Evolutionary conservation across 2,888 invertebrate genomes (phyloP).

Genomic region (Lasioglossum malachurum): DNA sequence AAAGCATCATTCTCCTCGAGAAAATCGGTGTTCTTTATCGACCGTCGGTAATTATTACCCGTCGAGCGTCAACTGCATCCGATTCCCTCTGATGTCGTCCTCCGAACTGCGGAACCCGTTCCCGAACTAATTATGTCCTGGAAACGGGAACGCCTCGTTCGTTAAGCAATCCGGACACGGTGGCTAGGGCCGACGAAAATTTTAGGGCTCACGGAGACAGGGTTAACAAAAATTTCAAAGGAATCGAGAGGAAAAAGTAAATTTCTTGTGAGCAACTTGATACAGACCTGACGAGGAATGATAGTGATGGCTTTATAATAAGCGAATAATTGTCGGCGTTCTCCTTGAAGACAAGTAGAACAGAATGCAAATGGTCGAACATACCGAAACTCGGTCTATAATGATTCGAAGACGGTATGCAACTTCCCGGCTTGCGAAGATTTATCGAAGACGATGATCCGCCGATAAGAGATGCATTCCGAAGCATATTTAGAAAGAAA

Average conservation of each 20-base stretch:
- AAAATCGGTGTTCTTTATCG: slow-evolving; percentile 63
- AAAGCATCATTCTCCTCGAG: slow-evolving; percentile 21
- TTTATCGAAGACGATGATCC: slow-evolving; percentile 2
- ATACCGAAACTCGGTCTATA: background rate
- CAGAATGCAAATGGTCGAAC: background rate
- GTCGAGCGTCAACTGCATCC: slow-evolving; percentile 42
- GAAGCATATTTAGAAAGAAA: slow-evolving; percentile 3
- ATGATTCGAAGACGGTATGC: background rate
- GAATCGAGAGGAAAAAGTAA: background rate
- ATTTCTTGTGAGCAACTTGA: background rate
- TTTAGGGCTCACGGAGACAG: background rate
- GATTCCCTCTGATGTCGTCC: slow-evolving; percentile 41
- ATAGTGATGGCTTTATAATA: background rate
- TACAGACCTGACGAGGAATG: background rate
- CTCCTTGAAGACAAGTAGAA: background rate
- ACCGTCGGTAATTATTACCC: slow-evolving; percentile 70
- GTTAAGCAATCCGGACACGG: background rate
- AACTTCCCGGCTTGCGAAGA: background rate
- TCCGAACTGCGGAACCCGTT: slow-evolving; percentile 17
- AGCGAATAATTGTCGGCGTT: background rate
- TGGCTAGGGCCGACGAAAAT: background rate
- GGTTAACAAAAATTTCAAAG: background rate
- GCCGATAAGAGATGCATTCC: slow-evolving; percentile 2
- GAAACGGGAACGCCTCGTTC: background rate
- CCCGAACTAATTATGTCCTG: slow-evolving; percentile 33